phyloP scores from a whole-genome alignment of 2,113 vertebrate genomes.

The Ptychochromis oligacanthus region DNA sequence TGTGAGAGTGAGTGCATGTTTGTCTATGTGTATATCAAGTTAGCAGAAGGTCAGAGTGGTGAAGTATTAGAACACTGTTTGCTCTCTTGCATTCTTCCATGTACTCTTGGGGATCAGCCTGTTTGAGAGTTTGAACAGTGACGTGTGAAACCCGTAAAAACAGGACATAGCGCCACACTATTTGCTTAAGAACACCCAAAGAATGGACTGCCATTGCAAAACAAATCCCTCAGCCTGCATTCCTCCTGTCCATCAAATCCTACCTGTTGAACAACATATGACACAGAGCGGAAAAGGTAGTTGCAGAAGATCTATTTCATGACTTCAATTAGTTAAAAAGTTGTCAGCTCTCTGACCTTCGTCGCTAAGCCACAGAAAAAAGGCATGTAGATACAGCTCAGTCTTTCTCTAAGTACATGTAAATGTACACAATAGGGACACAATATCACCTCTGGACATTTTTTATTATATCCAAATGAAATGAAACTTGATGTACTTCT shows the following conservation, averaged over 20 bases:
- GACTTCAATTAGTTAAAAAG: constrained; percentile 50
- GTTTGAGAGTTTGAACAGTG: constrained; percentile 80
- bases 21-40: constrained; percentile 51
- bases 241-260: constrained; percentile 74
- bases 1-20: constrained; percentile 31
- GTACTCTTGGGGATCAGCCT: constrained; percentile 59
- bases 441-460: neutral
- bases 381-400: constrained; percentile 5
- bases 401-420: neutral
- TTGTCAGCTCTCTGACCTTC: constrained; percentile 29
- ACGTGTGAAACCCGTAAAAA: constrained; percentile 77
- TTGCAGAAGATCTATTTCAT: constrained; percentile 15
- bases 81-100: constrained; percentile 63
- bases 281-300: constrained; percentile 48
- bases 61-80: constrained; percentile 75
- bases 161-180: constrained; percentile 72
- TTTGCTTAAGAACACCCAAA: constrained; percentile 75
- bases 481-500: neutral
- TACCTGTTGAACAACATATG: constrained; percentile 65
- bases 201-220: constrained; percentile 66
- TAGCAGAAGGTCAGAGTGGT: constrained; percentile 72
- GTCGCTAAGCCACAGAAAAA: neutral
- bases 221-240: constrained; percentile 70
- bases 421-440: neutral
- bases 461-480: neutral